phyloP scores from a whole-genome alignment of 2,113 vertebrate species.

The Mormyrus lacerda region DNA sequence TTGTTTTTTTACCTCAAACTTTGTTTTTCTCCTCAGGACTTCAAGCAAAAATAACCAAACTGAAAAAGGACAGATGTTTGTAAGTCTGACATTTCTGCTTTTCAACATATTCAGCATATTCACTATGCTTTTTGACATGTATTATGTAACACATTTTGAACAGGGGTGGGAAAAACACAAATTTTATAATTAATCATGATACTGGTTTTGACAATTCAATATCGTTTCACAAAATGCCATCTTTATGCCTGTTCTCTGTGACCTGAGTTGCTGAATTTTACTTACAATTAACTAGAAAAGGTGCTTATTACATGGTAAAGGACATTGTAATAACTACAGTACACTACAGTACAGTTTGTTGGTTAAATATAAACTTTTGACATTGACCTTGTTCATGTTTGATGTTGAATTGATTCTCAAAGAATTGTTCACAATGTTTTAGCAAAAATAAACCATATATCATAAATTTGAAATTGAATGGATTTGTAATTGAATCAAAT shows the following conservation, averaged over 20 bases:
- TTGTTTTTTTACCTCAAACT: constrained; percentile 27
- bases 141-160: neutral
- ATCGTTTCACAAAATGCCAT: neutral
- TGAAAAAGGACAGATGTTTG: constrained; percentile 90
- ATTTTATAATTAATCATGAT: neutral
- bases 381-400: neutral
- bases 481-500: neutral
- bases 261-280: neutral
- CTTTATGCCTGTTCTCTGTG: neutral
- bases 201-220: neutral
- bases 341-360: neutral
- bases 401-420: neutral
- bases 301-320: neutral
- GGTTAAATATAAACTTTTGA: neutral
- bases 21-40: constrained; percentile 61
- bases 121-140: neutral
- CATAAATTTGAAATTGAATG: neutral
- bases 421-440: neutral
- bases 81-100: constrained; percentile 59
- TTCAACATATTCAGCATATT: neutral
- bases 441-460: neutral
- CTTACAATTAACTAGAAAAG: neutral
- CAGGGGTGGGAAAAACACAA: neutral
- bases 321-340: neutral
- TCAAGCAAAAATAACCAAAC: constrained; percentile 80